Percentiles rank a stretch among this genome's conserved stretches.
phyloP scores from a whole-genome alignment of 64 coral and sea anemone species.

The Montipora efflorescens region DNA sequence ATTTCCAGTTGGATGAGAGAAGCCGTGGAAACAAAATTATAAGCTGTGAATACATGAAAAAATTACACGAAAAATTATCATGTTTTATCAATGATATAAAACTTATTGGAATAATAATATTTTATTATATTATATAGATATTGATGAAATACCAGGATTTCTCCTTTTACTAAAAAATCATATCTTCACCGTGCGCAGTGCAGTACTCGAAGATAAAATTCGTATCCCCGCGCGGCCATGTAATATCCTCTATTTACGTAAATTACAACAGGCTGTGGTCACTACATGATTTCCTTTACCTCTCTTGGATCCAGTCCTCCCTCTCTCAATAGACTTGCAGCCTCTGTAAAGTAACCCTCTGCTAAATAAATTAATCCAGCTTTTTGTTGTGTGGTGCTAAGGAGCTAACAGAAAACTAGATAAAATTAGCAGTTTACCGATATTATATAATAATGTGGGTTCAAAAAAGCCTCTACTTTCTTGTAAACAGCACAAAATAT shows the following conservation, averaged over 20 bases:
- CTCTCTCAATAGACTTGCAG: conserved; percentile 79
- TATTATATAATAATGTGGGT: too few relatives aligned
- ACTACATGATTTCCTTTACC: conserved; percentile 30
- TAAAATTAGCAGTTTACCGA: too few relatives aligned
- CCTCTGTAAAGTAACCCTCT: conserved; percentile 80
- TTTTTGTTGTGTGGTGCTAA: conserved; percentile 82
- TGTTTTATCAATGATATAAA: background rate
- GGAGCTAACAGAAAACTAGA: conserved; percentile 61
- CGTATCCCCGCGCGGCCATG: too few relatives aligned
- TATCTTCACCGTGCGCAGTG: too few relatives aligned
- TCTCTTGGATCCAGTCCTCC: conserved; percentile 95
- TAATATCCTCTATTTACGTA: too few relatives aligned
- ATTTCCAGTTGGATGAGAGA: conserved; percentile 84
- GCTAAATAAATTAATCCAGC: conserved; percentile 92
- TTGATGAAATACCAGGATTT: too few relatives aligned
- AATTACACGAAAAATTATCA: background rate
- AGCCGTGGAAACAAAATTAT: conserved; percentile 84
- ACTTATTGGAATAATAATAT: background rate
- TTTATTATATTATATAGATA: too few relatives aligned
- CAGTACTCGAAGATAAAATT: too few relatives aligned
- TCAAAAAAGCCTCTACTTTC: too few relatives aligned
- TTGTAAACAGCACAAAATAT: background rate
- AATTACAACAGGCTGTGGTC: too few relatives aligned
- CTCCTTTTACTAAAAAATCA: too few relatives aligned
- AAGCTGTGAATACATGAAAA: conserved; percentile 49